phyloP scores from a whole-genome alignment of 2,888 invertebrate genomes.

The Melinopterus prodromus region DNA sequence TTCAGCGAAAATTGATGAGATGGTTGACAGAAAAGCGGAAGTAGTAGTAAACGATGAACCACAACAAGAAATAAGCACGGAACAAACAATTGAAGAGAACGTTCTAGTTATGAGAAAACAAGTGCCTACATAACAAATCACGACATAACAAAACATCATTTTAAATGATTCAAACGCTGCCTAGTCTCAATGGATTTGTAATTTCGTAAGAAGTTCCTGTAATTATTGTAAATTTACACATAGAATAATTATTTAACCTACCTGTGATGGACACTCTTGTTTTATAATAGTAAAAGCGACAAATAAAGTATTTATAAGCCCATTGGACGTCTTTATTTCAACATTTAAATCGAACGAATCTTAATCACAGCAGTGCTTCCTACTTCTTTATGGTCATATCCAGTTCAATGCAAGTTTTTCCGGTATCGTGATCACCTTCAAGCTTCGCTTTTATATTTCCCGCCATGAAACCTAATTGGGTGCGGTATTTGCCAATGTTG shows the following conservation, averaged over 20 bases:
- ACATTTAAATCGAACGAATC: not conserved
- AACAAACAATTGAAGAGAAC: conserved; percentile 17
- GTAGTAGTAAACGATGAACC: not conserved
- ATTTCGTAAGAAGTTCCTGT: not conserved
- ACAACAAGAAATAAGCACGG: not conserved
- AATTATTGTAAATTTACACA: not conserved
- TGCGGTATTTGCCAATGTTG: conserved; percentile 30
- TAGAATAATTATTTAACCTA: not conserved
- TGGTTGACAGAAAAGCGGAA: conserved; percentile 21
- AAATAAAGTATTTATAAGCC: not conserved
- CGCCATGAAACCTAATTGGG: conserved; percentile 30
- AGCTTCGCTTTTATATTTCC: conserved; percentile 33
- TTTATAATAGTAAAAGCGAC: not conserved
- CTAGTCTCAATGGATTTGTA: conserved; percentile 4
- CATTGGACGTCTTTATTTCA: not conserved
- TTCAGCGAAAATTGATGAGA: conserved; percentile 25
- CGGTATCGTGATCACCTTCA: conserved; percentile 28
- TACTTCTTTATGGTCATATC: conserved; percentile 28
- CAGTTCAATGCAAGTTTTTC: conserved; percentile 30
- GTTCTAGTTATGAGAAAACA: conserved; percentile 12
- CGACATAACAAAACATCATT: not conserved
- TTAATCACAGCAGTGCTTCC: not conserved
- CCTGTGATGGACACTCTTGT: not conserved
- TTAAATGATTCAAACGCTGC: not conserved
- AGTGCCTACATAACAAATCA: not conserved